Conservation (phyloP, 2,113 vertebrate species). For the Misgurnus anguillicaudatus region DNA sequence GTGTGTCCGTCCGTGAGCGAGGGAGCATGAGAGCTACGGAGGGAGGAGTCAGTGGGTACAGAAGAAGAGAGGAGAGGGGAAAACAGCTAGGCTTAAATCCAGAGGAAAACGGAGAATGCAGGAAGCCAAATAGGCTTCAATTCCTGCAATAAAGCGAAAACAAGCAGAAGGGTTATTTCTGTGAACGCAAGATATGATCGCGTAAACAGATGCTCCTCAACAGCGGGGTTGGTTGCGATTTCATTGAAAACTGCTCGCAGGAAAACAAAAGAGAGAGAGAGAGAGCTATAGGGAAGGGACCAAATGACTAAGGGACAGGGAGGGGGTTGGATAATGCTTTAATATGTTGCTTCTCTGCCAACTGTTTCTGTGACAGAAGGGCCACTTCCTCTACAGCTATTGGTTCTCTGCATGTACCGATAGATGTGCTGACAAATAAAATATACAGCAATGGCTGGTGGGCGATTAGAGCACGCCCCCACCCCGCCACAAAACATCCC, state of each 20-base stretch:
- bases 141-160: neutral
- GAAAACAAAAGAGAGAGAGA: conserved; percentile 55
- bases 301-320: conserved; percentile 62
- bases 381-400: conserved; percentile 73
- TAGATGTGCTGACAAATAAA: conserved; percentile 64
- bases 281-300: neutral
- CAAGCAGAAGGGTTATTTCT: neutral
- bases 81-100: conserved; percentile 47
- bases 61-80: conserved; percentile 48
- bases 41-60: conserved; percentile 72
- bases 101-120: conserved; percentile 45
- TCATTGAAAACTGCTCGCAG: conserved; percentile 75
- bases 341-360: conserved; percentile 81
- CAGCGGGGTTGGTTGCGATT: conserved; percentile 69
- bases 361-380: conserved; percentile 77
- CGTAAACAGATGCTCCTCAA: conserved; percentile 39
- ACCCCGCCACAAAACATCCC: neutral
- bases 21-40: conserved; percentile 51
- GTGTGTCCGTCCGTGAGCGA: conserved; percentile 63
- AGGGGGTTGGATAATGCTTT: conserved; percentile 74
- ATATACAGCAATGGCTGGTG: conserved; percentile 51
- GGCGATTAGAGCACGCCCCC: conserved; percentile 51
- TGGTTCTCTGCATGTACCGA: conserved; percentile 67
- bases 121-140: conserved; percentile 47
- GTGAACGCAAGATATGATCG: neutral